Evolutionary conservation across 2,113 vertebrate species (phyloP).

Genomic region (Oplegnathus fasciatus): DNA sequence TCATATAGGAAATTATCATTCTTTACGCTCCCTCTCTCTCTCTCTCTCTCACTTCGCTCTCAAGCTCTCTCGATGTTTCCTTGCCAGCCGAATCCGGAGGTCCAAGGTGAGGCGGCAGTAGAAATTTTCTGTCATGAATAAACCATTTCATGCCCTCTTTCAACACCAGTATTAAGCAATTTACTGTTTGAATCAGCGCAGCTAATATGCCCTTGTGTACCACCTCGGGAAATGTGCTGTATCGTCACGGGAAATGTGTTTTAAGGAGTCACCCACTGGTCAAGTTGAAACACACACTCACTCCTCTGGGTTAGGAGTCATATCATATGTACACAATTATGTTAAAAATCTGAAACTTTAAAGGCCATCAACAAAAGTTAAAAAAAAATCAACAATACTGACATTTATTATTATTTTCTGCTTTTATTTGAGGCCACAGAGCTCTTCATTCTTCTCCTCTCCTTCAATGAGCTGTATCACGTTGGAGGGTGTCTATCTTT

Average conservation of each 20-base stretch:
- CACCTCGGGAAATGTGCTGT: neutral
- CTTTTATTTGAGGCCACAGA: neutral
- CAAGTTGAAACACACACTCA: neutral
- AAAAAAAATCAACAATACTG: neutral
- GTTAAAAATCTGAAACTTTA: neutral
- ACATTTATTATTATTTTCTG: neutral
- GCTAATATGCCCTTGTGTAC: slow-evolving; percentile 6
- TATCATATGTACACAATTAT: neutral
- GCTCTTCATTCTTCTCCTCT: slow-evolving; percentile 3
- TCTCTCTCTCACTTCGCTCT: neutral
- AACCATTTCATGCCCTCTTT: slow-evolving; percentile 56
- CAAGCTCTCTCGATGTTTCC: slow-evolving; percentile 4
- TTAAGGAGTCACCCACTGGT: slow-evolving; percentile 1
- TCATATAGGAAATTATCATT: slow-evolving; percentile 67
- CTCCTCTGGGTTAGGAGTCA: neutral
- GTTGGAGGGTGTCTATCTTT: slow-evolving; percentile 24
- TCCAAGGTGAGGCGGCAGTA: slow-evolving; percentile 58
- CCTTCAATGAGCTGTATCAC: slow-evolving; percentile 7
- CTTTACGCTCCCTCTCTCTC: slow-evolving; percentile 14
- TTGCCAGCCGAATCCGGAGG: slow-evolving; percentile 38
- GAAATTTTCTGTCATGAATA: slow-evolving; percentile 62
- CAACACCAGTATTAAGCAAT: slow-evolving; percentile 46
- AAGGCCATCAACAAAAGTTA: neutral
- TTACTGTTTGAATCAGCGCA: slow-evolving; percentile 23
- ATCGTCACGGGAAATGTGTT: slow-evolving; percentile 5